Percentiles rank a stretch among this genome's conserved stretches.
Conservation (phyloP, 1,140 invertebrate species). For the Ditylenchus dipsaci region DNA sequence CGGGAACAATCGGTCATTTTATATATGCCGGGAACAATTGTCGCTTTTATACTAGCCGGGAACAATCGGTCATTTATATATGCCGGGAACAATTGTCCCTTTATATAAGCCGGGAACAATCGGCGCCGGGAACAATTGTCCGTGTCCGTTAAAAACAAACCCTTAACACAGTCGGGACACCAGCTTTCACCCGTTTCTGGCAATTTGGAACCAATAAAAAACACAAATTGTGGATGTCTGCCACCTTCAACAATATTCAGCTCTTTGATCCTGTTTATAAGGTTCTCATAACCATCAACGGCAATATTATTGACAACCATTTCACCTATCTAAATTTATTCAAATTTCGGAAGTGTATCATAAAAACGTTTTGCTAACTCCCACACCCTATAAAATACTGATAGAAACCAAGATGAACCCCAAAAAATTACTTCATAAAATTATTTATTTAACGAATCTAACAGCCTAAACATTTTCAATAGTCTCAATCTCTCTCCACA, state of each 20-base stretch:
- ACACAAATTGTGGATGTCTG: conserved; percentile 48
- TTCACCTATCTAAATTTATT: conserved; percentile 10
- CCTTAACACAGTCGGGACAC: conserved; percentile 62
- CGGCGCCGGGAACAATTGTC: too few relatives aligned
- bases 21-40: too few relatives aligned
- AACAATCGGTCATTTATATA: too few relatives aligned
- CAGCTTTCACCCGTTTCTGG: conserved; percentile 58
- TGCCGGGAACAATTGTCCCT: too few relatives aligned
- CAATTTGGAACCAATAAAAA: conserved; percentile 58
- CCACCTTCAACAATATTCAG: background rate
- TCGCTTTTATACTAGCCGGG: too few relatives aligned
- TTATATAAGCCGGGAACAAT: too few relatives aligned
- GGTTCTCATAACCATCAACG: conserved; percentile 31
- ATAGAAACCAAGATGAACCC: background rate
- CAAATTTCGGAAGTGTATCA: background rate
- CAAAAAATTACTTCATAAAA: conserved; percentile 9
- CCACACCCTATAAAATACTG: background rate
- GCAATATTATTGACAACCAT: conserved; percentile 11
- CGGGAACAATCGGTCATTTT: too few relatives aligned
- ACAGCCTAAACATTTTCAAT: background rate
- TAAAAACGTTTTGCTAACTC: conserved; percentile 3
- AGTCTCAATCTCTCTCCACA: conserved; percentile 67
- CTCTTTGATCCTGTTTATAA: conserved; percentile 7
- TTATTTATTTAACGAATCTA: conserved; percentile 15
- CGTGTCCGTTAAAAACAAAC: conserved; percentile 18